phyloP scores from a whole-genome alignment of 2,113 vertebrate species.

The Elachura formosa region DNA sequence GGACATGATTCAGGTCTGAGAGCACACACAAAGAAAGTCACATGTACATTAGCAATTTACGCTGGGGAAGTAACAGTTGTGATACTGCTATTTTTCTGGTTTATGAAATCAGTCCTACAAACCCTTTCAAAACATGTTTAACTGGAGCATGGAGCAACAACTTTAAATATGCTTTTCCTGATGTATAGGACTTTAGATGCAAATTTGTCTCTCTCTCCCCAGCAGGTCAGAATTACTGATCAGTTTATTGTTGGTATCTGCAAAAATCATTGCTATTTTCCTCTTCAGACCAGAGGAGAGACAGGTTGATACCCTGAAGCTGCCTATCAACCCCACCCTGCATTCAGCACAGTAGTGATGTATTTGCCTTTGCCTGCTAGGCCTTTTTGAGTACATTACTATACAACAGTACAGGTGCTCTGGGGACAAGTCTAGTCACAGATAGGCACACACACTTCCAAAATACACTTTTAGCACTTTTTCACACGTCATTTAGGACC shows the following conservation, averaged over 20 bases:
- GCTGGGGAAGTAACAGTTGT: background rate
- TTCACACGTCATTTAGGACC: background rate
- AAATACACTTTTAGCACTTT: constrained; percentile 1
- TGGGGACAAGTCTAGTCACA: background rate
- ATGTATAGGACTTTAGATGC: background rate
- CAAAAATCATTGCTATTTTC: background rate
- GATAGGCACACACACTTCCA: background rate
- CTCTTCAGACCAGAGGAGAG: background rate
- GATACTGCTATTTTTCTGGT: background rate
- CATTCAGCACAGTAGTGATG: background rate
- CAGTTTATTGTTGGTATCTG: background rate
- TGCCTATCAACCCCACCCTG: background rate
- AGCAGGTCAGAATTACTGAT: background rate
- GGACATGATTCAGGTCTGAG: constrained; percentile 77
- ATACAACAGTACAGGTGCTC: background rate
- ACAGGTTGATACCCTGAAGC: background rate
- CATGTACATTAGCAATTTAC: fast-evolving
- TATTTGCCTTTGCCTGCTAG: background rate
- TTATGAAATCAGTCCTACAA: background rate
- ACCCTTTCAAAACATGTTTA: background rate
- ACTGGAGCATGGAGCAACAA: background rate
- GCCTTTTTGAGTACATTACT: background rate
- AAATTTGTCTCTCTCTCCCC: background rate
- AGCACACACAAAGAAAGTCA: background rate
- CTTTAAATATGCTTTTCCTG: background rate